Conservation (phyloP, 1,140 invertebrate genomes). For the Calycopis cecrops region DNA sequence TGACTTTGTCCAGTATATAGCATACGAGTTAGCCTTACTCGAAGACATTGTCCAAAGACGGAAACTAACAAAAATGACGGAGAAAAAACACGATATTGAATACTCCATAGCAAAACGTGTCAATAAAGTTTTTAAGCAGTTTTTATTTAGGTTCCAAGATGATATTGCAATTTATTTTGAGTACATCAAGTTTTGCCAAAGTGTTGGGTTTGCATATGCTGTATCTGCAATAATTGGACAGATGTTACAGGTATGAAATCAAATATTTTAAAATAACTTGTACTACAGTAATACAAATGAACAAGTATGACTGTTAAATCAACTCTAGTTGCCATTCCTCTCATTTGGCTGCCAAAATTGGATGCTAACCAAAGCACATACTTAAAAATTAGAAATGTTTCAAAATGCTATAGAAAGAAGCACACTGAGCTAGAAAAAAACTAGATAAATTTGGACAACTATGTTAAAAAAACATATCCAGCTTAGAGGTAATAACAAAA, state of each 20-base stretch:
- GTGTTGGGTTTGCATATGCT: constrained; percentile 73
- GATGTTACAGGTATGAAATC: constrained; percentile 58
- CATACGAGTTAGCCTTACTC: constrained; percentile 82
- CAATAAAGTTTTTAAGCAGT: constrained; percentile 79
- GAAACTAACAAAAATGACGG: constrained; percentile 74
- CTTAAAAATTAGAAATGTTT: not conserved
- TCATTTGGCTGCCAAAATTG: not conserved
- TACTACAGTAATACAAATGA: too few relatives aligned
- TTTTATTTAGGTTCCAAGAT: constrained; percentile 78
- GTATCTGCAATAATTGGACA: constrained; percentile 61
- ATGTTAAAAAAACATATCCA: too few relatives aligned
- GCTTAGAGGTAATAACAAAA: too few relatives aligned
- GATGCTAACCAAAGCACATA: not conserved
- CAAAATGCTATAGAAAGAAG: too few relatives aligned
- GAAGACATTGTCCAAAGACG: constrained; percentile 78
- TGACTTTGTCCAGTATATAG: constrained; percentile 83
- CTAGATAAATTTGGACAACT: too few relatives aligned
- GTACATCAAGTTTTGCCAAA: constrained; percentile 83
- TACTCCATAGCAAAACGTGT: constrained; percentile 79
- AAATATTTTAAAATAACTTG: too few relatives aligned
- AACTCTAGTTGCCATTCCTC: too few relatives aligned
- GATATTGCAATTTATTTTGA: constrained; percentile 83
- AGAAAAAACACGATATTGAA: constrained; percentile 81
- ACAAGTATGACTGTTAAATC: too few relatives aligned
- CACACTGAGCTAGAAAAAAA: too few relatives aligned